Base-by-base conservation (phyloP, 2,888 invertebrate genomes). In the Luffia ferchaultella region DNA sequence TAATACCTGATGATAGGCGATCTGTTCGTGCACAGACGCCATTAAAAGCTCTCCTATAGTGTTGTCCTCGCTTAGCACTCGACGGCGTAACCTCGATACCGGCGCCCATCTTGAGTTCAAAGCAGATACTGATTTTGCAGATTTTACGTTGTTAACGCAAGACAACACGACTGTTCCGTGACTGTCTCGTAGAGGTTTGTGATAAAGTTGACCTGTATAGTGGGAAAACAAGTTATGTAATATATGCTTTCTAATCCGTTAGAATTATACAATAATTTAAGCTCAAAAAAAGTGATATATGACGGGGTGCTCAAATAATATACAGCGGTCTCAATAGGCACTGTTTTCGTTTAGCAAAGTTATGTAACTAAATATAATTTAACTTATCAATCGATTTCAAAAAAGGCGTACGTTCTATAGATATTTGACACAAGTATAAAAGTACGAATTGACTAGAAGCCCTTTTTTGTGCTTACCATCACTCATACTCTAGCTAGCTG, bases 31-130 rank as follows among this genome's bases (percentile, higher is more conserved):
- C 53, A 97, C 91, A 18, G 95, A 94, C 42, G 91, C 90, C 87
- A 95, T 92, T 42, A 97, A 84, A 60, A 94, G 87, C 60, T 96
- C 96, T 2, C 90, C 89, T 12, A 95, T 93, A 47, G 88, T 92
- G 60, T 89, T 89, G 60, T 91, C 90, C 51, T 92, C 86, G 45
- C 89, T 89, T 1, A 90, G 88, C 44, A 91, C 87, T 60, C 95
- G 90, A 59, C 95, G 90, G 49, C 92, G 88, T 16, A 96, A 85
- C 69, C 97, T 94, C 59, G 91, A 90, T 51, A 97, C 87, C 0
- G 96, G 92, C 56, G 95, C 83, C 98, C 98, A 98, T 57, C 96
- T 89, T 12, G 96, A 93, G 68, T 96, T 96, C 45, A 97, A 79
- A 20, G 96, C 93, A 1, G 96, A 93, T 15, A 97, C 91, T 20